phyloP scores from a whole-genome alignment of 1,140 invertebrate genomes.

The Coelopa frigida region DNA sequence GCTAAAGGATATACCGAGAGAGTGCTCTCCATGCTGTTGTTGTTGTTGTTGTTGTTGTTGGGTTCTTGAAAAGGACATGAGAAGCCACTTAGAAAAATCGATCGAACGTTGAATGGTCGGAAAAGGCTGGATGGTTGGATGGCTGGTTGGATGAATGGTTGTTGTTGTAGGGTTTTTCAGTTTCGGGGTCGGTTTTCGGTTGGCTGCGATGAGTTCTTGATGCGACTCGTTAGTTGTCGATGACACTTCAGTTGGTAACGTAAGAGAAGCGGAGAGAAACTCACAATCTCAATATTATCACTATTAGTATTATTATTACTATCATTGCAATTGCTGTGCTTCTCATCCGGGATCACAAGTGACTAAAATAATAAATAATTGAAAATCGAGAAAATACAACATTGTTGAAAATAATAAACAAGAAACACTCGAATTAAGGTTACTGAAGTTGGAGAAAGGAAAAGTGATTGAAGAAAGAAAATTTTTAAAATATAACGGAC shows the following conservation, averaged over 20 bases:
- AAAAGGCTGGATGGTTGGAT: constrained; percentile 1
- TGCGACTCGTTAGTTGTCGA: constrained; percentile 45
- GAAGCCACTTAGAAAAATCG: constrained; percentile 38
- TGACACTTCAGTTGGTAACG: constrained; percentile 45
- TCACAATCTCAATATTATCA: too few relatives aligned
- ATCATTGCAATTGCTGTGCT: too few relatives aligned
- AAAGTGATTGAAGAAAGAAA: too few relatives aligned
- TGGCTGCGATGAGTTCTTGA: constrained; percentile 35
- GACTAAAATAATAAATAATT: too few relatives aligned
- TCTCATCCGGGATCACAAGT: too few relatives aligned
- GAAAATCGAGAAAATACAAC: too few relatives aligned
- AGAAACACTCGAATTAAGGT: too few relatives aligned
- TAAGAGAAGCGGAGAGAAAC: constrained; percentile 35
- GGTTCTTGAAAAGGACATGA: constrained; percentile 44
- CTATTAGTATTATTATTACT: too few relatives aligned
- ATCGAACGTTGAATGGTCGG: constrained; percentile 11
- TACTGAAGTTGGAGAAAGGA: too few relatives aligned
- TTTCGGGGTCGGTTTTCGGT: background rate
- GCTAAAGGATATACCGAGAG: too few relatives aligned
- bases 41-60: constrained; percentile 13
- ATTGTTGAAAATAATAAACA: too few relatives aligned
- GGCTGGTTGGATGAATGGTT: constrained; percentile 1
- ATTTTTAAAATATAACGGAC: too few relatives aligned
- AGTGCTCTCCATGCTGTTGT: constrained; percentile 6
- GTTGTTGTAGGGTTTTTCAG: constrained; percentile 10